Percentiles rank a stretch among this genome's conserved stretches.
phyloP scores from a whole-genome alignment of 2,113 vertebrate species.

The Poeciliopsis retropinna region DNA sequence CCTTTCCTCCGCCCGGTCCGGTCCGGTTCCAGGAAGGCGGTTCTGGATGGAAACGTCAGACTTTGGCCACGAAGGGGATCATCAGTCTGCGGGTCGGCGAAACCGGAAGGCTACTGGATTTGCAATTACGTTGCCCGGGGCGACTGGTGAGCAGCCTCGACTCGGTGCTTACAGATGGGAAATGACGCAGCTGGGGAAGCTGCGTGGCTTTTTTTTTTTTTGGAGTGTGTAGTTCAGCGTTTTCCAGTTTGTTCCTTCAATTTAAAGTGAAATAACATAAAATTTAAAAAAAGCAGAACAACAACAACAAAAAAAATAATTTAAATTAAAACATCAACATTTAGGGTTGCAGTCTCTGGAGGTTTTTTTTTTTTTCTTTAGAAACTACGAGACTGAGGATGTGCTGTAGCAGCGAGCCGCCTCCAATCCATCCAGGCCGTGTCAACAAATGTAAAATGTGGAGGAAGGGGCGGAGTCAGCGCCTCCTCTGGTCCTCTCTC shows the following conservation, averaged over 20 bases:
- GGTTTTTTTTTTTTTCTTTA: constrained; percentile 3
- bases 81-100: constrained; percentile 34
- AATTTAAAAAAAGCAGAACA: not conserved
- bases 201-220: not conserved
- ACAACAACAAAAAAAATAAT: constrained; percentile 49
- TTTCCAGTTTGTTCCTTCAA: constrained; percentile 49
- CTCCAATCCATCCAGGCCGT: constrained; percentile 54
- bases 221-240: constrained; percentile 16
- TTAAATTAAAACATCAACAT: constrained; percentile 56
- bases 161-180: constrained; percentile 23
- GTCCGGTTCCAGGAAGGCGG: constrained; percentile 10
- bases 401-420: constrained; percentile 75
- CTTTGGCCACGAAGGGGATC: constrained; percentile 16
- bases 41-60: constrained; percentile 37
- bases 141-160: constrained; percentile 15
- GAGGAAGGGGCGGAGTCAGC: constrained; percentile 19
- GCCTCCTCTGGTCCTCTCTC: constrained; percentile 18
- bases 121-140: constrained; percentile 19
- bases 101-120: constrained; percentile 43
- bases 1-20: not conserved
- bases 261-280: constrained; percentile 35
- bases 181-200: not conserved
- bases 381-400: constrained; percentile 62
- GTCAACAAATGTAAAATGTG: constrained; percentile 61
- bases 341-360: constrained; percentile 47